Conservation (phyloP, 2,888 invertebrate species). For the Drosophila paranaensis region DNA sequence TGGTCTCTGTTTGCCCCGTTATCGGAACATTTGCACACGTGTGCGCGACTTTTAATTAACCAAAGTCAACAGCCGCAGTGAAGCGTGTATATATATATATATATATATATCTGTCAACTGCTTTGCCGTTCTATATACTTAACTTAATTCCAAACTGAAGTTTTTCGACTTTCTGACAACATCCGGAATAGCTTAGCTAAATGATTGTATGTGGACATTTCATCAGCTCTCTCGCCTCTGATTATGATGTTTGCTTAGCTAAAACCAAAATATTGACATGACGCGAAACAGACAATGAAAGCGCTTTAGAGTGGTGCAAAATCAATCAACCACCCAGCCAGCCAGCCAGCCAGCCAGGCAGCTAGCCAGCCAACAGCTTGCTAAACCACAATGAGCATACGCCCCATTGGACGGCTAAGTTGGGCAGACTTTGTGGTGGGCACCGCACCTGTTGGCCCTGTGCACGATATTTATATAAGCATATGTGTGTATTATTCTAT, state of each 20-base stretch:
- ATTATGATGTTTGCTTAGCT: conserved; percentile 54
- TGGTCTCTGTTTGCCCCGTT: conserved; percentile 17
- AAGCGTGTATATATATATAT: conserved; percentile 43
- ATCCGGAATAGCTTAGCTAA: conserved; percentile 48
- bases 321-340: conserved; percentile 40
- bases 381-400: conserved; percentile 51
- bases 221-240: conserved; percentile 59
- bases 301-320: conserved; percentile 16
- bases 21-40: conserved; percentile 43
- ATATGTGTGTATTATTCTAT: neutral
- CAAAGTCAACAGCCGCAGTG: conserved; percentile 71
- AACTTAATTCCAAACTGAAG: conserved; percentile 34
- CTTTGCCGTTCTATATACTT: conserved; percentile 47
- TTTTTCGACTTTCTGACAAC: conserved; percentile 56
- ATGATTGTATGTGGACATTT: conserved; percentile 63
- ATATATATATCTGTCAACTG: conserved; percentile 26
- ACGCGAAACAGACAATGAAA: conserved; percentile 14
- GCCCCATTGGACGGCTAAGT: conserved; percentile 31
- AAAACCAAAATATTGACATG: conserved; percentile 74
- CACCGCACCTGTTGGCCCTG: conserved; percentile 18
- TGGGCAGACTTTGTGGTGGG: conserved; percentile 17
- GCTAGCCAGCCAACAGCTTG: too few species aligned
- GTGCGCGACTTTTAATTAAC: conserved; percentile 71
- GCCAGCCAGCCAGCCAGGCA: neutral
- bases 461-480: conserved; percentile 6